A percentile compares a stretch with the other conserved stretches of the same genome.
Evolutionary conservation across 1,140 invertebrate genomes (phyloP).

Genomic region (Maconellicoccus hirsutus): DNA sequence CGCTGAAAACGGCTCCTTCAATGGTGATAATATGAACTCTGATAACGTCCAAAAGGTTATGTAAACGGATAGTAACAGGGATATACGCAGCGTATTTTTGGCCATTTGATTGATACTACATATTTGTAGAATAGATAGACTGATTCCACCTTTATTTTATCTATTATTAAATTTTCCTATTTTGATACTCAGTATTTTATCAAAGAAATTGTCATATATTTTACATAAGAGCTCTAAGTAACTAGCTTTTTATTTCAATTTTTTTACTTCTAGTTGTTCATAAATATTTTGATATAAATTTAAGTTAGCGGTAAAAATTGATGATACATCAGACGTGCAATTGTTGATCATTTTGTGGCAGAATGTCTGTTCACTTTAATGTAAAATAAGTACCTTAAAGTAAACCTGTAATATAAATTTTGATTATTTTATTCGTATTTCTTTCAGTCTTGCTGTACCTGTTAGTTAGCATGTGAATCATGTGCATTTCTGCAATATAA

Average conservation of each 20-base stretch:
- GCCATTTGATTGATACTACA: no score
- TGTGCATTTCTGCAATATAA: no score
- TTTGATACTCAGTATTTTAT: not conserved
- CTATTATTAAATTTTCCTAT: not conserved
- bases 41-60: not conserved
- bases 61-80: no score
- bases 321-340: not conserved
- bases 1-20: not conserved
- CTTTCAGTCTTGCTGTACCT: no score
- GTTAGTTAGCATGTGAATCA: no score
- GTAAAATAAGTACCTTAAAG: not conserved
- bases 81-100: no score
- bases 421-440: no score
- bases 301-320: not conserved
- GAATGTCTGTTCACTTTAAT: slow-evolving; percentile 5
- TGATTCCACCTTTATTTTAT: not conserved
- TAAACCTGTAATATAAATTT: not conserved
- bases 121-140: not conserved
- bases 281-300: not conserved
- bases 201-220: not conserved
- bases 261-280: slow-evolving; percentile 1
- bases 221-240: not conserved
- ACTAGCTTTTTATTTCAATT: not conserved
- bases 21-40: not conserved
- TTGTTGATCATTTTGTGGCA: not conserved